These are phyloP conservation scores for Meda fulgida DNA, from an alignment of 2,797 vertebrate species.

Conservation along the genomic window DNA sequence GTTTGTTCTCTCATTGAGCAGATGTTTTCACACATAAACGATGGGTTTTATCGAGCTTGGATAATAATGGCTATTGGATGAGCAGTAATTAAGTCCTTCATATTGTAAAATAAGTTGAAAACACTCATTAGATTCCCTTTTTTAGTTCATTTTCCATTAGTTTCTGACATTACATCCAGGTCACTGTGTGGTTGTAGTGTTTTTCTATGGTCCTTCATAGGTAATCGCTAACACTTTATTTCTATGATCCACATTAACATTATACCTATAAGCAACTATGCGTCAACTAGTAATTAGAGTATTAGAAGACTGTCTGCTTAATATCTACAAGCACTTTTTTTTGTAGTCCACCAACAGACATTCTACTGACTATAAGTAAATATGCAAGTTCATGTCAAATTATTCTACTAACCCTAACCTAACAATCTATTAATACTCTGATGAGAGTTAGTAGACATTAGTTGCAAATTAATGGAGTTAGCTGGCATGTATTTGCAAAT, in stretches of 20 bases:
- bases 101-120: background rate
- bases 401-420: background rate
- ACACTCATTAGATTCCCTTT: background rate
- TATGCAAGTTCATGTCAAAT: background rate
- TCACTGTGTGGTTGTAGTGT: background rate
- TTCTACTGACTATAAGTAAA: background rate
- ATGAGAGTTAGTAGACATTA: background rate
- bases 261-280: background rate
- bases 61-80: conserved; percentile 4
- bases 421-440: background rate
- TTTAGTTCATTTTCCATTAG: background rate
- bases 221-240: no score
- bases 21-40: conserved; percentile 17
- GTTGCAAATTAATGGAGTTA: background rate
- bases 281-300: background rate
- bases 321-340: background rate
- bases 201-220: background rate
- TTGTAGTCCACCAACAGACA: background rate
- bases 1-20: conserved; percentile 17
- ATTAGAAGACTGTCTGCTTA: background rate
- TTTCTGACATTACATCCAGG: conserved; percentile 17
- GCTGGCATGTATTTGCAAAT: background rate
- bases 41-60: conserved; percentile 19
- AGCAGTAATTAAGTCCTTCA: conserved; percentile 11
- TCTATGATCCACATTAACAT: no score